phyloP scores from a whole-genome alignment of 2,113 vertebrate species.

The Pedionomus torquatus region DNA sequence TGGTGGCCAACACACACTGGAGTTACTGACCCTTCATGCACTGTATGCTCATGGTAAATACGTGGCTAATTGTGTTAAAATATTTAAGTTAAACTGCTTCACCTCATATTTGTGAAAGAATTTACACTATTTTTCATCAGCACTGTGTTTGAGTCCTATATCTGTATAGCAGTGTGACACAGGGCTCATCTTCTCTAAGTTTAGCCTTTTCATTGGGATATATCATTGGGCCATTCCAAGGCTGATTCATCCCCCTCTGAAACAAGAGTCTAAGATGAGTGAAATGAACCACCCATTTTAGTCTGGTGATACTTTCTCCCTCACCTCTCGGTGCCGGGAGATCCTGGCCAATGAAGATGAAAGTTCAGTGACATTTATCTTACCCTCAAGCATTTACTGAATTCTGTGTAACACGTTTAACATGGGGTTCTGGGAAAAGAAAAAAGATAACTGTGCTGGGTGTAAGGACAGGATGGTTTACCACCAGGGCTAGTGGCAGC shows the following conservation, averaged over 20 bases:
- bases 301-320: not conserved
- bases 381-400: not conserved
- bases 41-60: fast-evolving
- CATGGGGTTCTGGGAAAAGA: not conserved
- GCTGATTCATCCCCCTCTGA: not conserved
- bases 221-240: not conserved
- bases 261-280: not conserved
- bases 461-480: not conserved
- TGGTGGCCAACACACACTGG: not conserved
- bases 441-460: not conserved
- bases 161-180: not conserved
- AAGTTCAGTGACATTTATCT: not conserved
- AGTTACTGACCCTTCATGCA: not conserved
- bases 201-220: fast-evolving
- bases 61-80: not conserved
- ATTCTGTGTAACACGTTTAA: not conserved
- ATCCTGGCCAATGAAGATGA: not conserved
- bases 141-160: not conserved
- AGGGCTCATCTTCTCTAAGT: not conserved
- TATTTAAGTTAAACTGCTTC: not conserved
- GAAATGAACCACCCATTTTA: not conserved
- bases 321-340: not conserved
- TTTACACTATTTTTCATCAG: not conserved
- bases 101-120: not conserved
- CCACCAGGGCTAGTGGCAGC: not conserved